These are phyloP conservation scores for Leptopilina syphax DNA, from an alignment of 2,888 invertebrate species.

Conservation along the genomic window DNA sequence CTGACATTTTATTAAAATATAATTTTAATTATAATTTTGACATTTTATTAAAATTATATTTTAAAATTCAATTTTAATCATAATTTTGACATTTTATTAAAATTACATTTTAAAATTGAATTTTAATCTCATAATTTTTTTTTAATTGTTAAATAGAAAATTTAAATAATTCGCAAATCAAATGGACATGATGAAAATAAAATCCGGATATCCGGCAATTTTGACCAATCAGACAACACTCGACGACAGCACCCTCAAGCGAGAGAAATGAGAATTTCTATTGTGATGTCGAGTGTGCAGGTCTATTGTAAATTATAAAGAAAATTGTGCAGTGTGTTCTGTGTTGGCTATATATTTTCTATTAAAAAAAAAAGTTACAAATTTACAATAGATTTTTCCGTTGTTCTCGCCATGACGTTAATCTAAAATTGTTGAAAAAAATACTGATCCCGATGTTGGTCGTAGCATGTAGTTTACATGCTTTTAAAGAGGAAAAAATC, in stretches of 20 bases:
- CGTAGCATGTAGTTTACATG: conserved; percentile 78
- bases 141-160: too few relatives aligned
- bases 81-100: too few relatives aligned
- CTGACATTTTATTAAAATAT: too few relatives aligned
- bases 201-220: background rate
- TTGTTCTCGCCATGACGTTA: conserved; percentile 74
- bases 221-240: background rate
- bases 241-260: background rate
- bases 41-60: too few relatives aligned
- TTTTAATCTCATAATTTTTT: too few relatives aligned
- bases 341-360: conserved; percentile 25
- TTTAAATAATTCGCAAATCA: too few relatives aligned
- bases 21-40: too few relatives aligned
- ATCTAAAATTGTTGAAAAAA: conserved; percentile 70
- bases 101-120: too few relatives aligned
- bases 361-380: conserved; percentile 54
- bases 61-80: too few relatives aligned
- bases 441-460: conserved; percentile 78
- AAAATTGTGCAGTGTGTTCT: background rate
- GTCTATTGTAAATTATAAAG: background rate
- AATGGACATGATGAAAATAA: background rate
- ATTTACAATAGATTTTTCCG: conserved; percentile 56
- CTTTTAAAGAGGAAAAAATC: conserved; percentile 75
- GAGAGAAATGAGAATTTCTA: background rate
- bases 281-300: background rate